A percentile compares a stretch with the other conserved stretches of the same genome.
Conservation (phyloP, 2,888 invertebrate species). For the Leptinotarsa tumamoca region DNA sequence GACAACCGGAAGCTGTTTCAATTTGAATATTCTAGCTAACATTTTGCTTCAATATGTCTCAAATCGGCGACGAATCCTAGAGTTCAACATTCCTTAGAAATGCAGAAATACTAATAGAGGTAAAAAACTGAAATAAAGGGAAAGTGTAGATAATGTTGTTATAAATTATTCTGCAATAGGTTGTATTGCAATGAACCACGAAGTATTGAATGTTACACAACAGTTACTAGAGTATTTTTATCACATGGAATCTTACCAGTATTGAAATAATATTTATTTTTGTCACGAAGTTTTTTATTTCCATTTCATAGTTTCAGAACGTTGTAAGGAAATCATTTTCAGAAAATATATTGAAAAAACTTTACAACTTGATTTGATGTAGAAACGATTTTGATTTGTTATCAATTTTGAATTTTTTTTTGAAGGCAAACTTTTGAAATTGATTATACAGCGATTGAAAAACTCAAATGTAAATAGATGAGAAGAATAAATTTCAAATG, state of each 20-base stretch:
- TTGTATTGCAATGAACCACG: not conserved
- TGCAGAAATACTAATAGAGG: not conserved
- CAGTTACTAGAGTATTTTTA: not conserved
- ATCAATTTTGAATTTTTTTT: too few species aligned
- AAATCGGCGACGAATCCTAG: not conserved
- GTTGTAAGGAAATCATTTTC: too few species aligned
- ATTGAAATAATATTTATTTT: not conserved
- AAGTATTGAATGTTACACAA: not conserved
- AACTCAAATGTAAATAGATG: too few species aligned
- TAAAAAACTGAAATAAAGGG: not conserved
- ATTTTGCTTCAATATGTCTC: not conserved
- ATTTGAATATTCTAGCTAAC: not conserved
- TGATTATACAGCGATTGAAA: too few species aligned
- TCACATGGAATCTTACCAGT: not conserved
- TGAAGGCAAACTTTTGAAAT: too few species aligned
- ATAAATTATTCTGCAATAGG: not conserved
- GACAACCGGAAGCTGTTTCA: not conserved
- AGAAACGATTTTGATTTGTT: too few species aligned
- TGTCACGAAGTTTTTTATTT: not conserved
- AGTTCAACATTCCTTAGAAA: conserved; percentile 5
- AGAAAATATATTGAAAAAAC: too few species aligned
- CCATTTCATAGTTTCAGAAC: too few species aligned
- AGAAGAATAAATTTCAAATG: too few species aligned
- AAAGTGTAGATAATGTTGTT: not conserved
- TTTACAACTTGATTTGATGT: too few species aligned